A percentile compares a stretch with the other conserved stretches of the same genome.
These are phyloP conservation scores for Tipula helvola DNA, from an alignment of 2,888 invertebrate species.

Conservation along the genomic window DNA sequence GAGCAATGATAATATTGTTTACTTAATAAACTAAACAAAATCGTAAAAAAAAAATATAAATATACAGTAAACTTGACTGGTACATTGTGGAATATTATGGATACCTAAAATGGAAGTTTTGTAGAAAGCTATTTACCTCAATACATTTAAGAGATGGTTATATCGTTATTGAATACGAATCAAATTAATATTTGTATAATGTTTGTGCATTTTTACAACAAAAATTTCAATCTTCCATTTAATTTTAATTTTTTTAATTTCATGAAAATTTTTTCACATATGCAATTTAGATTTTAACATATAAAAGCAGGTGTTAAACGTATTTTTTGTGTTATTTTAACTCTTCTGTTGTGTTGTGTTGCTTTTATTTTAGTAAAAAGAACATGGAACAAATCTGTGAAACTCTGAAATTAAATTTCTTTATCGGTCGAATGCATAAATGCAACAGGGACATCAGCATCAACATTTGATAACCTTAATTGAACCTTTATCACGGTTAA, in stretches of 20 bases:
- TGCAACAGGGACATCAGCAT: too few relatives aligned
- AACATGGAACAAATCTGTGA: neutral
- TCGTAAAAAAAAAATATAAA: neutral
- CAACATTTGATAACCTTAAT: too few relatives aligned
- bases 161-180: conserved; percentile 13
- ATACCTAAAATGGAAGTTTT: conserved; percentile 24
- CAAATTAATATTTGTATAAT: neutral
- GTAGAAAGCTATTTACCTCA: conserved; percentile 25
- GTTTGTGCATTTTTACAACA: neutral
- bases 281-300: neutral
- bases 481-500: too few relatives aligned
- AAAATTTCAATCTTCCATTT: neutral
- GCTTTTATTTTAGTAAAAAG: neutral
- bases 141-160: conserved; percentile 16
- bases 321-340: neutral
- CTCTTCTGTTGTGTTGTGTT: neutral
- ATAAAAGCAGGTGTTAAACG: neutral
- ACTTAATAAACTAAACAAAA: neutral
- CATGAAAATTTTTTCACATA: neutral
- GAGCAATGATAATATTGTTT: neutral
- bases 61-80: conserved; percentile 8
- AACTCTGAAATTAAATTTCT: too few relatives aligned
- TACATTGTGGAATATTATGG: conserved; percentile 10
- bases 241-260: neutral
- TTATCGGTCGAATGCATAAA: too few relatives aligned